These are phyloP conservation scores for Paracanthobrama guichenoti DNA, from an alignment of 2,113 vertebrate genomes.

Conservation along the genomic window DNA sequence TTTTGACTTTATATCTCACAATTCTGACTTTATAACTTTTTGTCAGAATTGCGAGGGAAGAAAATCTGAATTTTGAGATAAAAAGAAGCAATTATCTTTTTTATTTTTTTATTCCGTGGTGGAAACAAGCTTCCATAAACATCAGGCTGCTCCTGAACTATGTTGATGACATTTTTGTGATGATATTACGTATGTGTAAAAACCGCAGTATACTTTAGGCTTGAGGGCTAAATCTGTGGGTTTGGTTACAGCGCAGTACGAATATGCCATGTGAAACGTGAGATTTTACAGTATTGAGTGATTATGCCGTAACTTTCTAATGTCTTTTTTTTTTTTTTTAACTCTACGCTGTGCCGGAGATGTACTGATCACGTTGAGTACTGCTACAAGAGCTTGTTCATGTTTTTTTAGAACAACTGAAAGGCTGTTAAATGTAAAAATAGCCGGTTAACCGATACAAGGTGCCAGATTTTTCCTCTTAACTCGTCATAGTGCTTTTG, in stretches of 20 bases:
- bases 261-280: neutral
- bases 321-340: slow-evolving; percentile 9
- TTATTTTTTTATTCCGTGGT: no score
- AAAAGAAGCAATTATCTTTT: no score
- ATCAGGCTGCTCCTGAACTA: no score
- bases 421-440: slow-evolving; percentile 72
- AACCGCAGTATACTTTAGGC: neutral
- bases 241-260: neutral
- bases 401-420: slow-evolving; percentile 50
- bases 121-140: neutral
- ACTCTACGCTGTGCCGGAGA: slow-evolving; percentile 51
- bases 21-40: no score
- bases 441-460: slow-evolving; percentile 79
- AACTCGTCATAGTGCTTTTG: slow-evolving; percentile 61
- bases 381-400: slow-evolving; percentile 31
- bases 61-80: no score
- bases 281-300: neutral
- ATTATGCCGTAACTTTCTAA: neutral
- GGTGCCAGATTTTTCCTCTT: slow-evolving; percentile 76
- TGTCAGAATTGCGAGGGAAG: no score
- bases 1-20: no score
- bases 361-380: slow-evolving; percentile 62
- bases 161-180: no score
- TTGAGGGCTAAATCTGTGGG: neutral
- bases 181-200: neutral